A percentile compares a stretch with the other conserved stretches of the same genome.
Evolutionary conservation across 2,797 vertebrate species (phyloP).

Genomic region (Betta splendens): DNA sequence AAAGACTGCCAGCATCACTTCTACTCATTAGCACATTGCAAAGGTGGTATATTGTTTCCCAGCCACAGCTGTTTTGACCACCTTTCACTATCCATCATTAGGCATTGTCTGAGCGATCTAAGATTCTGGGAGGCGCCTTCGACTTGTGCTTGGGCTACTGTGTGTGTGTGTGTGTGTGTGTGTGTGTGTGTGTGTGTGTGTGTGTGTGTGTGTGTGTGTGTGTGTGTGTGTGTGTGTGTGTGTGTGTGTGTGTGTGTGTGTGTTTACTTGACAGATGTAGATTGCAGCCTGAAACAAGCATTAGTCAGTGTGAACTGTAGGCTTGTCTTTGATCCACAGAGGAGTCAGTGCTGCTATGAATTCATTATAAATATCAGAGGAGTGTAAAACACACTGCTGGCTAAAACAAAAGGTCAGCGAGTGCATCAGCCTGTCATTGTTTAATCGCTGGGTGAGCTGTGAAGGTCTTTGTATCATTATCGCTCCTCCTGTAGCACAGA

Average conservation of each 20-base stretch:
- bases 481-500: background rate
- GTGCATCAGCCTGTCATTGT: conserved; percentile 13
- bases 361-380: conserved; percentile 58
- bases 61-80: conserved; percentile 47
- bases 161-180: conserved; percentile 1
- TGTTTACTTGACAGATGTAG: conserved; percentile 2
- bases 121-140: background rate
- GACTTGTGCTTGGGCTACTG: background rate
- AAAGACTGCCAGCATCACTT: conserved; percentile 58
- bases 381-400: conserved; percentile 36
- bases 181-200: conserved; percentile 1
- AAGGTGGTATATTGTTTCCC: conserved; percentile 62
- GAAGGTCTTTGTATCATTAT: conserved; percentile 5
- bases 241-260: conserved; percentile 1
- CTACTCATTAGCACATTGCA: conserved; percentile 70
- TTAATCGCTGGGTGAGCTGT: conserved; percentile 17
- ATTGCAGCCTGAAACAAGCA: conserved; percentile 25
- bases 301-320: conserved; percentile 24
- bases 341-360: conserved; percentile 43
- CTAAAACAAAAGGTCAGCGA: conserved; percentile 53
- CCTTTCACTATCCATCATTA: conserved; percentile 45
- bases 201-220: conserved; percentile 1
- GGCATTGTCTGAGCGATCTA: conserved; percentile 22
- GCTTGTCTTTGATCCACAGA: conserved; percentile 47
- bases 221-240: conserved; percentile 1